Conservation (phyloP, 2,888 invertebrate species). For the Nomada ferruginata region DNA sequence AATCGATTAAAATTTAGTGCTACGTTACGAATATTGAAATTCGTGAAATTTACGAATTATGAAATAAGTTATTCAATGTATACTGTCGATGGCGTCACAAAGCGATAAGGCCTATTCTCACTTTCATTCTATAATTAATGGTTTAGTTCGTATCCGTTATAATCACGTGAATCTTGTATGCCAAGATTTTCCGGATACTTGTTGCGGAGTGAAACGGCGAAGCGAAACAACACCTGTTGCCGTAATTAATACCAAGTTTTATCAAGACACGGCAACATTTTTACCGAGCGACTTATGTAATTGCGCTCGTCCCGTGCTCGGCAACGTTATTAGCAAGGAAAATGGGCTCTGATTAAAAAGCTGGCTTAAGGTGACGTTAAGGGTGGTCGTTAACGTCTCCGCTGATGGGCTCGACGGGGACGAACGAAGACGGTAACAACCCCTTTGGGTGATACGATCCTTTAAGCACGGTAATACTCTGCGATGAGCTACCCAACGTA, state of each 20-base stretch:
- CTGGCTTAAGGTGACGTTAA: slow-evolving; percentile 66
- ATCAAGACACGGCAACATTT: slow-evolving; percentile 38
- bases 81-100: too few species aligned
- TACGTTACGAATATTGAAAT: too few species aligned
- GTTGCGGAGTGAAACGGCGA: slow-evolving; percentile 29
- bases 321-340: slow-evolving; percentile 40
- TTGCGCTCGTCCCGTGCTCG: slow-evolving; percentile 13
- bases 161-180: background rate
- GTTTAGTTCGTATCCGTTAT: too few species aligned
- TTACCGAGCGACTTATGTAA: slow-evolving; percentile 36
- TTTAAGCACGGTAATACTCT: slow-evolving; percentile 71
- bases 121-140: too few species aligned
- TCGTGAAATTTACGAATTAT: too few species aligned
- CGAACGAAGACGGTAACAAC: slow-evolving; percentile 69
- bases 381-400: slow-evolving; percentile 64
- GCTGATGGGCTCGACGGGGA: slow-evolving; percentile 56
- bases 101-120: too few species aligned
- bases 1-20: too few species aligned
- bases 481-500: slow-evolving; percentile 66
- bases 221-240: slow-evolving; percentile 56
- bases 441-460: slow-evolving; percentile 72
- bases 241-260: slow-evolving; percentile 45
- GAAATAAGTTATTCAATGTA: too few species aligned
- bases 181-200: slow-evolving; percentile 12
- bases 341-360: slow-evolving; percentile 68